Evolutionary conservation across 1,140 invertebrate genomes (phyloP), one percentile per base, ranked within the genome.

Genomic region (Rhizoglyphus robini): DNA sequence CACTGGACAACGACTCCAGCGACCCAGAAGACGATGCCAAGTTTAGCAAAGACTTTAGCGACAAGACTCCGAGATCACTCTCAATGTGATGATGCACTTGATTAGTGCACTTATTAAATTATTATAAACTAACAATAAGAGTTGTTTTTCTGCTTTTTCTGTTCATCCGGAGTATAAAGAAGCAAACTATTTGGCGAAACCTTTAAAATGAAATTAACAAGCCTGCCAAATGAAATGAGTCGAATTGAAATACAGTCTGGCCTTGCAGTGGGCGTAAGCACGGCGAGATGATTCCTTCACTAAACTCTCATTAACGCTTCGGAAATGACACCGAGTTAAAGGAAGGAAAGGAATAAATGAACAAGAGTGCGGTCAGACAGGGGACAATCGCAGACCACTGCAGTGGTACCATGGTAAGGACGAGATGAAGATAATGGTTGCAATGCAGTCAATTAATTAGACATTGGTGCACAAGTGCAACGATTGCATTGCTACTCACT

Each of bases 131-230:
- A n/a, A n/a, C n/a, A n/a, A n/a, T n/a, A n/a, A n/a, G n/a, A n/a
- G n/a, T n/a, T n/a, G n/a, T n/a, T n/a, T n/a, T n/a, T n/a, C n/a
- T n/a, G n/a, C n/a, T n/a, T n/a, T n/a, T n/a, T n/a, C n/a, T n/a
- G n/a, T n/a, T n/a, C n/a, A n/a, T n/a, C n/a, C n/a, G n/a, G n/a
- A n/a, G n/a, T n/a, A n/a, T n/a, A n/a, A n/a, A n/a, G n/a, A n/a
- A n/a, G n/a, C n/a, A n/a, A n/a, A n/a, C n/a, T n/a, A n/a, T n/a
- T n/a, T n/a, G n/a, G n/a, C n/a, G n/a, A n/a, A n/a, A n/a, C n/a
- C n/a, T n/a, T n/a, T n/a, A n/a, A n/a, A 54, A 54, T 54, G 51
- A 54, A 54, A 54, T 54, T 54, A 54, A 54, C 51, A 54, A 54
- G 51, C 41, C 15, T 46, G 15, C 41, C 23, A 46, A 23, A 15